Evolutionary conservation across 37 sponge, comb jelly and placozoan species (phyloP).

Genomic region (Chondrosia reniformis): DNA sequence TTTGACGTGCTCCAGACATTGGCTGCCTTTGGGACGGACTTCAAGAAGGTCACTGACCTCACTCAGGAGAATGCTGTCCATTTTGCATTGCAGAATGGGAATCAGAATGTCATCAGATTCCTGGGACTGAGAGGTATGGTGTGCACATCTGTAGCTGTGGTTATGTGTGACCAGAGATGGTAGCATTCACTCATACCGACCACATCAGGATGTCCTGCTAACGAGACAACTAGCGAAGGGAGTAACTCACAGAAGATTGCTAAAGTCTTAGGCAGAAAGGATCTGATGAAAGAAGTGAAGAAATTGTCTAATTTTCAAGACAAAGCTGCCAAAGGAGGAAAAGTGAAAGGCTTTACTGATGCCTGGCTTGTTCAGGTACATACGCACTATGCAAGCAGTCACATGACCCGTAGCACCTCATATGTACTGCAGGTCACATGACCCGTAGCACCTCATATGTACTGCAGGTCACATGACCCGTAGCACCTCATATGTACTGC

Average conservation of each 20-base stretch:
- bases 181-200: not conserved
- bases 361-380: slow-evolving; percentile 71
- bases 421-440: too few species aligned
- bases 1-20: slow-evolving; percentile 74
- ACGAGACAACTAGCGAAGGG: slow-evolving; percentile 49
- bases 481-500: too few species aligned
- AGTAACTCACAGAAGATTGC: slow-evolving; percentile 80
- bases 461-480: too few species aligned
- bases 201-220: slow-evolving; percentile 74
- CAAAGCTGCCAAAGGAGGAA: slow-evolving; percentile 63
- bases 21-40: slow-evolving; percentile 83
- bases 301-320: slow-evolving; percentile 68
- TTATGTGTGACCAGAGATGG: slow-evolving; percentile 7
- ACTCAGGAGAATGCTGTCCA: slow-evolving; percentile 67
- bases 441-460: too few species aligned
- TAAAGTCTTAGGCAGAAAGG: slow-evolving; percentile 67
- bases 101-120: slow-evolving; percentile 53
- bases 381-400: not conserved
- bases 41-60: slow-evolving; percentile 24
- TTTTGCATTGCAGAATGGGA: slow-evolving; percentile 44
- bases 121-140: slow-evolving; percentile 78
- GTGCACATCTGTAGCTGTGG: slow-evolving; percentile 8
- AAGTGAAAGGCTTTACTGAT: slow-evolving; percentile 83
- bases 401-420: too few species aligned
- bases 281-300: slow-evolving; percentile 82